Conservation (phyloP, 2,797 vertebrate genomes). For the Champsocephalus esox region DNA sequence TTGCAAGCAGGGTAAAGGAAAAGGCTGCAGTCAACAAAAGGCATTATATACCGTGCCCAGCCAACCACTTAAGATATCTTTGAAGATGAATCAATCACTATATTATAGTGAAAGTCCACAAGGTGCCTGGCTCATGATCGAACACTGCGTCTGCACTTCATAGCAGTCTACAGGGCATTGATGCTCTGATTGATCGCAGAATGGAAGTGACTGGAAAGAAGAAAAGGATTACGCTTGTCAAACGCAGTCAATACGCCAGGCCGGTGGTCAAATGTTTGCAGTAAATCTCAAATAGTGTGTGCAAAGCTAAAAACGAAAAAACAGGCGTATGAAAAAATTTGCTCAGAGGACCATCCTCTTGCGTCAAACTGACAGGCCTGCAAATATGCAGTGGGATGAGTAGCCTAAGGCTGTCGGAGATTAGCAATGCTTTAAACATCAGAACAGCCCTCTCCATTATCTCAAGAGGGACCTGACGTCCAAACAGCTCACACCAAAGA, state of each 20-base stretch:
- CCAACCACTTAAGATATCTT: conserved; percentile 91
- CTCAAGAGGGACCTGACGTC: conserved; percentile 71
- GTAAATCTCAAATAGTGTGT: conserved; percentile 90
- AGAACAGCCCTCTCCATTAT: conserved; percentile 78
- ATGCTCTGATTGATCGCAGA: conserved; percentile 93
- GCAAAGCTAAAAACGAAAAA: conserved; percentile 85
- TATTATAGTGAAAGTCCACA: conserved; percentile 90
- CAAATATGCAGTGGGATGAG: conserved; percentile 78
- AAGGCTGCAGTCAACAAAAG: conserved; percentile 82
- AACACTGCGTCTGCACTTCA: conserved; percentile 92
- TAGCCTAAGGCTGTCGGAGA: conserved; percentile 76
- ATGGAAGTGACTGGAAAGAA: conserved; percentile 92
- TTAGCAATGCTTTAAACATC: conserved; percentile 82
- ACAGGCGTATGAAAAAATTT: conserved; percentile 68
- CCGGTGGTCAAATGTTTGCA: conserved; percentile 88
- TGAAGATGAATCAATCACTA: conserved; percentile 93
- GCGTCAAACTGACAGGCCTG: conserved; percentile 81
- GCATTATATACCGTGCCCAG: conserved; percentile 78
- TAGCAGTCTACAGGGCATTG: conserved; percentile 89
- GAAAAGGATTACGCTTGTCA: conserved; percentile 92
- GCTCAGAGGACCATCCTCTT: conserved; percentile 71
- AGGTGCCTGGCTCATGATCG: conserved; percentile 86
- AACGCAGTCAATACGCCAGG: conserved; percentile 87
- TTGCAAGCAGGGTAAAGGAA: conserved; percentile 75
- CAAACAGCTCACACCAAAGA: conserved; percentile 68